These are phyloP conservation scores for Colius striatus DNA, from an alignment of 2,113 vertebrate genomes.

Conservation along the genomic window DNA sequence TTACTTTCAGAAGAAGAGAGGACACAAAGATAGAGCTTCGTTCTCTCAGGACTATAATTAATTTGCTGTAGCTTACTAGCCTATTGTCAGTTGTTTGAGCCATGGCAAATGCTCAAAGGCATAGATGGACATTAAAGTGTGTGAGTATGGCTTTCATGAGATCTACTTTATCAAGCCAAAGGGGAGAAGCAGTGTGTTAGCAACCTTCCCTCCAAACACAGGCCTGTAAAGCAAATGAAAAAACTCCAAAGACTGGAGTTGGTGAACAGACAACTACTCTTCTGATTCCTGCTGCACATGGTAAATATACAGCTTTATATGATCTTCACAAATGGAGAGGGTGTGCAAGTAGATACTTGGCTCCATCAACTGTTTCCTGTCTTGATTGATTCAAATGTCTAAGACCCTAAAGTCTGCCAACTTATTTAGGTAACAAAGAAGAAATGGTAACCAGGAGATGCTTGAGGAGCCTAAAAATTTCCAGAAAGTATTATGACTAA, in stretches of 20 bases:
- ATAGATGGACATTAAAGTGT: no score
- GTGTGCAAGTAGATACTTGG: neutral
- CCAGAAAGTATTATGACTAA: neutral
- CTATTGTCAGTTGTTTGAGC: neutral
- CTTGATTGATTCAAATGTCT: neutral
- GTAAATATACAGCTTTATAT: neutral
- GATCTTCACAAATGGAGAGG: neutral
- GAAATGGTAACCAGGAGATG: neutral
- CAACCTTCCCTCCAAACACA: neutral
- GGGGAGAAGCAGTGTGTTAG: neutral
- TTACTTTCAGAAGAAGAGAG: neutral
- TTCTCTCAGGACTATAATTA: neutral
- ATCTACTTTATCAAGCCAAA: neutral
- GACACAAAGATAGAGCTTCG: neutral
- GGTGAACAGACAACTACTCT: neutral
- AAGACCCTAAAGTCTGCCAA: neutral
- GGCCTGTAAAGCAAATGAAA: neutral
- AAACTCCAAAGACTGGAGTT: neutral
- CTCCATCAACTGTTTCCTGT: neutral
- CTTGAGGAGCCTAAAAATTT: neutral
- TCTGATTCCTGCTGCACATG: neutral
- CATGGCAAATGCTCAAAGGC: neutral
- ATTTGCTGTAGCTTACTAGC: neutral
- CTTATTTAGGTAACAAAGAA: neutral
- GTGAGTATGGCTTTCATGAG: neutral